Percentiles rank a stretch among this genome's conserved stretches.
Evolutionary conservation across 2,113 vertebrate genomes (phyloP).

Genomic region (Phyllopteryx taeniolatus): DNA sequence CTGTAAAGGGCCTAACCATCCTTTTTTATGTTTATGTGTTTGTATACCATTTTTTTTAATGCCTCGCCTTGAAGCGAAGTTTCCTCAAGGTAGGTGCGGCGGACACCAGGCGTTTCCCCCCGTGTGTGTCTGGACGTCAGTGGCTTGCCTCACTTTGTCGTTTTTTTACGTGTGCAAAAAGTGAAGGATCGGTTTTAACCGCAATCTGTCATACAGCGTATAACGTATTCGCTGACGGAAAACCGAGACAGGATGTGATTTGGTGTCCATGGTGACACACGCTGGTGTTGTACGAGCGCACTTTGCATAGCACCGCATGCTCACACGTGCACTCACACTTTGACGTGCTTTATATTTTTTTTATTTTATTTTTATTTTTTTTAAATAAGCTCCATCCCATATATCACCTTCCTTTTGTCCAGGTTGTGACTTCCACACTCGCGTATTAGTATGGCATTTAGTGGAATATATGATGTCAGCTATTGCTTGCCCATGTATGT

Average conservation of each 20-base stretch:
- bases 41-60: slow-evolving; percentile 60
- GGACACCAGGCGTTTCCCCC: slow-evolving; percentile 48
- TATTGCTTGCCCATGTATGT: slow-evolving; percentile 30
- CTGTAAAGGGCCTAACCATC: slow-evolving; percentile 58
- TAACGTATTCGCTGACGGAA: background rate
- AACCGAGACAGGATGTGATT: slow-evolving; percentile 57
- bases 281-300: slow-evolving; percentile 5
- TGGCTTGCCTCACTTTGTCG: slow-evolving; percentile 37
- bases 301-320: slow-evolving; percentile 46
- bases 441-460: slow-evolving; percentile 18
- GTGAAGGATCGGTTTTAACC: background rate
- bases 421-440: slow-evolving; percentile 28
- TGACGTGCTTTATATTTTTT: slow-evolving; percentile 17
- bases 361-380: background rate
- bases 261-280: slow-evolving; percentile 30
- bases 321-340: slow-evolving; percentile 8
- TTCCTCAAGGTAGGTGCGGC: slow-evolving; percentile 71
- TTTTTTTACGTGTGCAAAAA: slow-evolving; percentile 20
- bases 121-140: slow-evolving; percentile 40
- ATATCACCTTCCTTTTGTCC: slow-evolving; percentile 22
- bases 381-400: slow-evolving; percentile 15
- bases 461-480: slow-evolving; percentile 21
- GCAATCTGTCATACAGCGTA: background rate
- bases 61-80: slow-evolving; percentile 72
- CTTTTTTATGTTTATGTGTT: slow-evolving; percentile 28